A percentile compares a stretch with the other conserved stretches of the same genome.
Conservation (phyloP, 2,888 invertebrate genomes). For the Aradus depressus region DNA sequence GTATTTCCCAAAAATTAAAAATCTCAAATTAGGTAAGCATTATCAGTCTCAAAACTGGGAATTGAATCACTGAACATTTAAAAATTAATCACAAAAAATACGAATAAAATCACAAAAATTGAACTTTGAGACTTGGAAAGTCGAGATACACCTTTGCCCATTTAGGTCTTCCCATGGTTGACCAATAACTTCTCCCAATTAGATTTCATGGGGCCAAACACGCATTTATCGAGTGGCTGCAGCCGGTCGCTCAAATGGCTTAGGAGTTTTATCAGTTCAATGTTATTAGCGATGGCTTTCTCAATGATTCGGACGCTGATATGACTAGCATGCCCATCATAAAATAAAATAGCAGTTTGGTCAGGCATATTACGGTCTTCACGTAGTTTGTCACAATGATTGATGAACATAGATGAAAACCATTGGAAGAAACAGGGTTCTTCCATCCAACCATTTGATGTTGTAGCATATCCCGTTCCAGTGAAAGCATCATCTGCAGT, state of each 20-base stretch:
- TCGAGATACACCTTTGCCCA: neutral
- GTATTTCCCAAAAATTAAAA: too few species aligned
- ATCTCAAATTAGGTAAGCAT: too few species aligned
- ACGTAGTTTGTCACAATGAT: constrained; percentile 17
- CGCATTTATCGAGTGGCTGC: constrained; percentile 16
- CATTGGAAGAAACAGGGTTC: constrained; percentile 22
- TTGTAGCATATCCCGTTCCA: constrained; percentile 30
- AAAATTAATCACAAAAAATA: too few species aligned
- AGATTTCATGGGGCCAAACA: constrained; percentile 8
- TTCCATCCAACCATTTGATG: constrained; percentile 32
- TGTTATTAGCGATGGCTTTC: neutral
- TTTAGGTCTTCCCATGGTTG: constrained; percentile 11
- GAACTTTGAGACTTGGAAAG: too few species aligned
- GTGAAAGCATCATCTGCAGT: too few species aligned
- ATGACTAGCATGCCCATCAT: too few species aligned
- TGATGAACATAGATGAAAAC: constrained; percentile 19
- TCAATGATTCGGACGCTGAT: constrained; percentile 5
- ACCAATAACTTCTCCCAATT: constrained; percentile 13
- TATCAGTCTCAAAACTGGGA: too few species aligned
- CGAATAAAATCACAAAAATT: too few species aligned
- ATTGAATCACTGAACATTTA: too few species aligned
- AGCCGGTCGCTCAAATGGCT: too few species aligned
- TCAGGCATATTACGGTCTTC: neutral
- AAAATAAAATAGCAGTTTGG: constrained; percentile 3
- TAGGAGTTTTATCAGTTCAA: too few species aligned